Conservation (phyloP, 2,888 invertebrate genomes). For the Eupithecia vulgata region DNA sequence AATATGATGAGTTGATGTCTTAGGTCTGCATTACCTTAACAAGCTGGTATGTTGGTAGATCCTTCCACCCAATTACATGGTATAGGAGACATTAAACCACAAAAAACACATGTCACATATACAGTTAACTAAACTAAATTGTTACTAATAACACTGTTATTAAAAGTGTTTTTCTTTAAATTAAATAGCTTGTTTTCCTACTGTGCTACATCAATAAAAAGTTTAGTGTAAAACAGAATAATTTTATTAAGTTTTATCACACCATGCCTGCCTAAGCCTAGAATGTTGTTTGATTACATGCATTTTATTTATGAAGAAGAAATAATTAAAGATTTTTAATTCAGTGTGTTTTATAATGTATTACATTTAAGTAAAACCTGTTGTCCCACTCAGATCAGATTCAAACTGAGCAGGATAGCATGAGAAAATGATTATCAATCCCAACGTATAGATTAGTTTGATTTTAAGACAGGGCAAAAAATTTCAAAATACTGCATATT, state of each 20-base stretch:
- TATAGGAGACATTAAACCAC: constrained; percentile 82
- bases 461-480: background rate
- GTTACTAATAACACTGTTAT: constrained; percentile 19
- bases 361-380: background rate
- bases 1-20: constrained; percentile 63
- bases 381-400: background rate
- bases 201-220: constrained; percentile 19
- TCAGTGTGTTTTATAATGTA: constrained; percentile 17
- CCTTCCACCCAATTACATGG: constrained; percentile 83
- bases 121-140: constrained; percentile 72
- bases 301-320: constrained; percentile 11
- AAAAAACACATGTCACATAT: constrained; percentile 83
- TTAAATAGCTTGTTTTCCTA: background rate
- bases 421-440: background rate
- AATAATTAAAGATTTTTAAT: background rate
- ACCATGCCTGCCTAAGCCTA: constrained; percentile 17
- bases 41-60: constrained; percentile 87
- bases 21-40: constrained; percentile 84
- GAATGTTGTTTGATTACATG: constrained; percentile 19
- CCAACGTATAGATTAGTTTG: background rate
- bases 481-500: background rate
- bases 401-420: background rate
- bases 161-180: background rate
- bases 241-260: background rate
- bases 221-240: background rate